Evolutionary conservation across 2,797 vertebrate species (phyloP).

Genomic region (Sebastes kiyomatsui): DNA sequence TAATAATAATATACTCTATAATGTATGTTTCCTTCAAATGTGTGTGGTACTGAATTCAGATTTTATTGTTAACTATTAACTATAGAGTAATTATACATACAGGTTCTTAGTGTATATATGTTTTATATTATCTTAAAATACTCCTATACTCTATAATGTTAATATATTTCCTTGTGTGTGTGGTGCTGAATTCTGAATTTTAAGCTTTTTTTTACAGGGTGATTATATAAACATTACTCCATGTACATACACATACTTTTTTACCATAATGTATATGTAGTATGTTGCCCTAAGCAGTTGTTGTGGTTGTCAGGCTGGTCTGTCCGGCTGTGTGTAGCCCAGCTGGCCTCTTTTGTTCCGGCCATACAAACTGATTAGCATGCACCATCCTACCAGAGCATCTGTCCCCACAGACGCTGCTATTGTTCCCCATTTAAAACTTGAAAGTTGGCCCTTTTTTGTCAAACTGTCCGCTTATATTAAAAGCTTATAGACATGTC

Average conservation of each 20-base stretch:
- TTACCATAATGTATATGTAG: background rate
- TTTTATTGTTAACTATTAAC: background rate
- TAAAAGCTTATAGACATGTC: background rate
- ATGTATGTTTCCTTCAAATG: background rate
- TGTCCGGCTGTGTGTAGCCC: constrained; percentile 37
- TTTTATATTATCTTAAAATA: background rate
- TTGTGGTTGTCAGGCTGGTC: constrained; percentile 10
- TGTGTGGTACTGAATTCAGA: background rate
- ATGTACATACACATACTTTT: background rate
- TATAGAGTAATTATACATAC: background rate
- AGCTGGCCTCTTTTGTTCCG: constrained; percentile 69
- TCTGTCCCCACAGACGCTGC: constrained; percentile 69
- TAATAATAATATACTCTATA: background rate
- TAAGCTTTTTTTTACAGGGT: background rate
- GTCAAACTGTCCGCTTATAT: constrained; percentile 32
- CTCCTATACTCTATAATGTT: background rate
- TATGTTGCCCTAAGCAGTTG: background rate
- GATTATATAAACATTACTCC: background rate
- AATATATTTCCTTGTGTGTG: background rate
- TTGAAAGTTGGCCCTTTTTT: constrained; percentile 41
- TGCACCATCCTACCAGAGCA: constrained; percentile 61
- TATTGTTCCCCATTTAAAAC: constrained; percentile 54
- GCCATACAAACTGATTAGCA: constrained; percentile 61
- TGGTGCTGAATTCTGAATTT: background rate
- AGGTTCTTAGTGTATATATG: background rate